phyloP scores from a whole-genome alignment of 2,797 vertebrate species.

The Spheniscus humboldti region DNA sequence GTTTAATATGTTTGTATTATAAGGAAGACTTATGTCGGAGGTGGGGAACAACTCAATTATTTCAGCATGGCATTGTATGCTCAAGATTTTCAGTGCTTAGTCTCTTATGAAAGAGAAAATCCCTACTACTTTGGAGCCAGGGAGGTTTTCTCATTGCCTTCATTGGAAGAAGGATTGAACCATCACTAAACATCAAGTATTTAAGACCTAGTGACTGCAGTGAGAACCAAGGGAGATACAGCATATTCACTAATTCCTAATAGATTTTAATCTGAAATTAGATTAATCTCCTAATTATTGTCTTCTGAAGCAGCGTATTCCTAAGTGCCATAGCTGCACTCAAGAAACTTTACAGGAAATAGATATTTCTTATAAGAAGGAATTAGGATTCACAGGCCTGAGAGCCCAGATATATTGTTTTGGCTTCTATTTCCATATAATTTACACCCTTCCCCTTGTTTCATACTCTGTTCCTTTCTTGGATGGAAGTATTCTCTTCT shows the following conservation, averaged over 20 bases:
- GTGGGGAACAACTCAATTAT: not conserved
- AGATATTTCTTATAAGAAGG: not conserved
- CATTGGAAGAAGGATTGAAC: not conserved
- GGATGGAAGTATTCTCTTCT: not conserved
- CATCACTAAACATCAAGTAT: not conserved
- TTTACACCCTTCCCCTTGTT: not conserved
- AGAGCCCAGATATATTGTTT: not conserved
- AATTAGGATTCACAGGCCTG: not conserved
- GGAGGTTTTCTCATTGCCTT: not conserved
- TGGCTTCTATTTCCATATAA: not conserved
- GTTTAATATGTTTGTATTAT: not conserved
- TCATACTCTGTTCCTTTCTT: not conserved
- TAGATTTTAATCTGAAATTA: not conserved
- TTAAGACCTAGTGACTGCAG: not conserved
- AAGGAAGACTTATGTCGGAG: not conserved
- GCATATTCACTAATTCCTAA: not conserved
- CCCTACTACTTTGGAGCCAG: not conserved
- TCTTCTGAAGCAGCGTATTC: not conserved
- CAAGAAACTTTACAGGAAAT: not conserved
- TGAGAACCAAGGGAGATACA: not conserved
- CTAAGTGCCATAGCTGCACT: not conserved
- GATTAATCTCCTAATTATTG: not conserved
- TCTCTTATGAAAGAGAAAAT: not conserved
- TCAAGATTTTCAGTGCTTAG: not conserved
- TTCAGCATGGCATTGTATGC: not conserved